phyloP scores from a whole-genome alignment of 1,140 invertebrate species.

The Brachionus rubens region DNA sequence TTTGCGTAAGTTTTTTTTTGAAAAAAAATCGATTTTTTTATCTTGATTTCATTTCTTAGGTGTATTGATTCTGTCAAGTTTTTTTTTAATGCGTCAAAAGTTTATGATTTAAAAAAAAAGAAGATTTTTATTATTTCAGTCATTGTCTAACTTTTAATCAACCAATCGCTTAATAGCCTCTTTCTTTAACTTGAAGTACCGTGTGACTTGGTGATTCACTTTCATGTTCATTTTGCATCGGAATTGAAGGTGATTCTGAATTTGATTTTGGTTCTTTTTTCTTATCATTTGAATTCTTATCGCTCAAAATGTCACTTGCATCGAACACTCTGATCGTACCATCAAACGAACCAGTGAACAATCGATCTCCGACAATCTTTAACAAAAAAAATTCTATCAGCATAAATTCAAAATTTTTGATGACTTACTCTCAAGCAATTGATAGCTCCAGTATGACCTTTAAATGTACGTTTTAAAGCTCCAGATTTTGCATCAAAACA shows the following conservation, averaged over 20 bases:
- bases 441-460: constrained; percentile 59
- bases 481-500: constrained; percentile 64
- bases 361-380: constrained; percentile 54
- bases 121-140: background rate
- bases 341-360: constrained; percentile 61
- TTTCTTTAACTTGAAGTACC: constrained; percentile 25
- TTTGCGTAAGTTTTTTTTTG: no score
- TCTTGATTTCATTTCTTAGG: no score
- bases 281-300: background rate
- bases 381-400: background rate
- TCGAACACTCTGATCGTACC: constrained; percentile 56
- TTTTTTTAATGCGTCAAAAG: background rate
- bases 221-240: background rate
- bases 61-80: no score
- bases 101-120: background rate
- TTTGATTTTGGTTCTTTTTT: background rate
- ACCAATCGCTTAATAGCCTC: background rate
- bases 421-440: constrained; percentile 57
- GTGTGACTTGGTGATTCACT: background rate
- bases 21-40: constrained; percentile 9
- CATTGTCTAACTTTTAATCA: no score
- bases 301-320: background rate
- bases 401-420: background rate
- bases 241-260: no score
- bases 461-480: constrained; percentile 57